Base-by-base conservation (phyloP, 2,113 vertebrate genomes). In the Rhabdornis inornatus region DNA sequence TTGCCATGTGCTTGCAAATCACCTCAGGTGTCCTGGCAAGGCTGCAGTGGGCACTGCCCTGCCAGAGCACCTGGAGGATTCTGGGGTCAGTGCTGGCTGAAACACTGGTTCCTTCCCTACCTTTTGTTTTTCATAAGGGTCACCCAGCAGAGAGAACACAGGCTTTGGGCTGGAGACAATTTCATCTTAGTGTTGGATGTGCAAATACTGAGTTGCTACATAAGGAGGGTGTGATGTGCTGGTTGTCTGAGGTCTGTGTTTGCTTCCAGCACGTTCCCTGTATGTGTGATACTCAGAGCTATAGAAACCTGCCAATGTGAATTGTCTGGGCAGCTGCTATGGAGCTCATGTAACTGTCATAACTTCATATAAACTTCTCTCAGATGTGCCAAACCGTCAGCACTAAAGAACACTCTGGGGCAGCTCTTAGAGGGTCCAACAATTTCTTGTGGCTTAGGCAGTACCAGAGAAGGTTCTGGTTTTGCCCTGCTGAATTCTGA, bases 41-140 rank as follows among this genome's bases (percentile, higher is more conserved):
- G 45, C 56, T 74, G 50, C 42, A 17, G 50, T 8, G 37, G 65
- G 25, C 20, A 2, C 35, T 33, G 79, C 15, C 22, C 33, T 80
- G n/a, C 13, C 2, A 2, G 19, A 5, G 2, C 7, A 9, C n/a
- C 63, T 53, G 59, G 37, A 30, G 28, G 42, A 47, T 24, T 10
- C 44, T 39, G 52, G 39, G 28, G 4, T 47, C 39, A 35, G 35
- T 28, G n/a, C 44, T 76, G 83, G 12, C 30, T 60, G 22, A 53
- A 68, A 15, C 0, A 1, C 7, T 16, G 6, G 1, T 15, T 87
- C 31, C 12, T 23, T 42, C 44, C 7, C 33, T 15, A 3, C 31
- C 24, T 55, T 15, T 7, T 1, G 1, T 13, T 37, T 33, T 56
- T 53, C 4, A 3, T 18, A 20, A 49, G 37, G 28, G 8, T 72